Base-by-base conservation (phyloP, 2,888 invertebrate species). In the Drosophila helvetica region DNA sequence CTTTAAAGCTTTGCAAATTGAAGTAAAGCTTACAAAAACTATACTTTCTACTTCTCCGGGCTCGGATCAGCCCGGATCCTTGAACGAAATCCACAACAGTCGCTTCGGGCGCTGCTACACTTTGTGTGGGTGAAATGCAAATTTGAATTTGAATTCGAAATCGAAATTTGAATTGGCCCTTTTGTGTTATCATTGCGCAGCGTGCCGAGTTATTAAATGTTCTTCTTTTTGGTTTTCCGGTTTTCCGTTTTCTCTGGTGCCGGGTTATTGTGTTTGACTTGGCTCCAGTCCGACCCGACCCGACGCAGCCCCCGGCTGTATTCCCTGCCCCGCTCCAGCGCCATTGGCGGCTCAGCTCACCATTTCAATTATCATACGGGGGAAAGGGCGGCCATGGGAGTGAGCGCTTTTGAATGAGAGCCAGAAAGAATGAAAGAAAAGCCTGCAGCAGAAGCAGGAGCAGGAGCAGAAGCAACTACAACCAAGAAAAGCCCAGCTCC, bases 151-250 rank as follows among this genome's bases (percentile, higher is more conserved):
- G n/a, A 25, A 64, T 46, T 65, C 53, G 54, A 38, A 64, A 54
- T 53, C 15, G 54, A 38, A 42, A 30, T 65, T 53, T 38, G 54
- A 65, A 65, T 64, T 64, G 64, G 38, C 17, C 64, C 18, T 46
- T 62, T 62, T 60, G 60, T 52, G 53, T 53, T 73, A 58, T 69
- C 61, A 53, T 64, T 77, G 66, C 22, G 19, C 50, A 61, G 27
- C 25, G 53, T 46, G 68, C 54, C 50, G 47, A 48, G 61, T 71
- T 80, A 79, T 83, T 79, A 74, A 75, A 75, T 74, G 67, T 43
- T 53, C 19, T 19, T 30, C 10, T 46, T 22, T 47, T 45, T 22
- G 4, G 22, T 22, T 22, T 22, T 33, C n/a, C 4, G 8, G 3
- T 15, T 10, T 15, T 15, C 38, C n/a, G 38, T 38, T 15, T 38